Conservation (phyloP, 2,797 vertebrate species). For the Lycodopsis pacificus region DNA sequence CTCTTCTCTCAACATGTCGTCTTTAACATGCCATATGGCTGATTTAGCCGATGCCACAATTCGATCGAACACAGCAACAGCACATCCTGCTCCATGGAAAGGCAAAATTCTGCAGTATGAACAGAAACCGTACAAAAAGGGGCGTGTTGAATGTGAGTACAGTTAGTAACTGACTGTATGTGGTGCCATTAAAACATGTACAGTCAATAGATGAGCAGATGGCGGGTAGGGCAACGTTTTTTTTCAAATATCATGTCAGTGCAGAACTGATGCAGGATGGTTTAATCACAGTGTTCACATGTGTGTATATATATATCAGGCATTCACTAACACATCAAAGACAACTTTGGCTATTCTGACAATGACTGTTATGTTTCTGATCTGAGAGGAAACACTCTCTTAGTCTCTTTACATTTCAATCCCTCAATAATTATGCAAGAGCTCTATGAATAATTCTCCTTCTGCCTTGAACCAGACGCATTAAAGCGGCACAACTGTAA, state of each 20-base stretch:
- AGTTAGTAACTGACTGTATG: not conserved
- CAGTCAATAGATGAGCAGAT: constrained; percentile 37
- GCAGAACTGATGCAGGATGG: not conserved
- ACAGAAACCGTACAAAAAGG: not conserved
- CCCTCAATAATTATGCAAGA: constrained; percentile 26
- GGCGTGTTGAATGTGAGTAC: not conserved
- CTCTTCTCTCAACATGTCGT: constrained; percentile 45
- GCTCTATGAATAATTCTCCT: constrained; percentile 22
- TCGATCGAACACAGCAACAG: not conserved
- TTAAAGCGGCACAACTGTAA: constrained; percentile 40
- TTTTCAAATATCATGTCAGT: constrained; percentile 23
- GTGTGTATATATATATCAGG: too few relatives aligned
- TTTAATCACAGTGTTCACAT: not conserved
- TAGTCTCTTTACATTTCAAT: constrained; percentile 31
- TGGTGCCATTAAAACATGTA: not conserved
- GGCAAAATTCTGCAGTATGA: not conserved
- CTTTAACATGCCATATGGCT: constrained; percentile 49
- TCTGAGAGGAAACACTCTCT: constrained; percentile 11
- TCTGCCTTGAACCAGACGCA: constrained; percentile 18
- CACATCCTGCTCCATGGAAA: constrained; percentile 14
- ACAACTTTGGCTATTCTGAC: constrained; percentile 1
- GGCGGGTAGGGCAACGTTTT: constrained; percentile 32
- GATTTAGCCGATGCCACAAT: constrained; percentile 24
- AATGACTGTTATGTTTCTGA: not conserved
- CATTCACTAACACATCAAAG: not conserved